Percentiles rank a stretch among this genome's conserved stretches.
Conservation (phyloP, 2,113 vertebrate genomes). For the Manacus vitellinus region DNA sequence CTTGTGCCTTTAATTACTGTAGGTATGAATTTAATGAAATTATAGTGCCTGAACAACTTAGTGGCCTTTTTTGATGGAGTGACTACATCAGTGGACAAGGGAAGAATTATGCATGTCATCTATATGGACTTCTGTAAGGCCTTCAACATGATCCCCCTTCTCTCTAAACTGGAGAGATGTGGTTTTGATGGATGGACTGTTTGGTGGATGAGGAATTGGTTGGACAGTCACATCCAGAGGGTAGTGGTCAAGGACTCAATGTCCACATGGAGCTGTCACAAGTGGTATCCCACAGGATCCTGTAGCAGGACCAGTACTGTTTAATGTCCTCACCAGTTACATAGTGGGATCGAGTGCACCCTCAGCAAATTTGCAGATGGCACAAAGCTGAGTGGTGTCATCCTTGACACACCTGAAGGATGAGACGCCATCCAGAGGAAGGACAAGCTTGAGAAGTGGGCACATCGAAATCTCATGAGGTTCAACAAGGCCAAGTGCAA, state of each 20-base stretch:
- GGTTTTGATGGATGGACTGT: background rate
- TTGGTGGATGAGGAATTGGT: background rate
- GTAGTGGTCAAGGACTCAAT: background rate
- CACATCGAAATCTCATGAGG: background rate
- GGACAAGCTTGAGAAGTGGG: background rate
- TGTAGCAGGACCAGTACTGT: background rate
- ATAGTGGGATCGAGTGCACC: background rate
- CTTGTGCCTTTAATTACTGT: background rate
- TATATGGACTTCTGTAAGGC: background rate
- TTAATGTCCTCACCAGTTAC: background rate
- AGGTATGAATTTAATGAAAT: background rate
- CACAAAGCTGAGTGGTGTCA: background rate
- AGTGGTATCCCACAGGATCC: background rate
- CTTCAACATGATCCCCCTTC: background rate
- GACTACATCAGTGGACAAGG: background rate
- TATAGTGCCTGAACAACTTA: background rate
- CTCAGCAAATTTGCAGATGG: background rate
- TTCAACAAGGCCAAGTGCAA: background rate
- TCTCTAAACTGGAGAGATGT: background rate
- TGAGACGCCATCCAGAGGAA: background rate
- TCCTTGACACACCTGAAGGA: background rate
- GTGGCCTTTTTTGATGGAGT: background rate
- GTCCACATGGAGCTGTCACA: background rate
- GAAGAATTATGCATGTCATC: background rate
- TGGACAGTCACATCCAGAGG: background rate